Evolutionary conservation across 2,888 invertebrate species (phyloP), one percentile per base, ranked within the genome.

Genomic region (Mylabris sibirica): DNA sequence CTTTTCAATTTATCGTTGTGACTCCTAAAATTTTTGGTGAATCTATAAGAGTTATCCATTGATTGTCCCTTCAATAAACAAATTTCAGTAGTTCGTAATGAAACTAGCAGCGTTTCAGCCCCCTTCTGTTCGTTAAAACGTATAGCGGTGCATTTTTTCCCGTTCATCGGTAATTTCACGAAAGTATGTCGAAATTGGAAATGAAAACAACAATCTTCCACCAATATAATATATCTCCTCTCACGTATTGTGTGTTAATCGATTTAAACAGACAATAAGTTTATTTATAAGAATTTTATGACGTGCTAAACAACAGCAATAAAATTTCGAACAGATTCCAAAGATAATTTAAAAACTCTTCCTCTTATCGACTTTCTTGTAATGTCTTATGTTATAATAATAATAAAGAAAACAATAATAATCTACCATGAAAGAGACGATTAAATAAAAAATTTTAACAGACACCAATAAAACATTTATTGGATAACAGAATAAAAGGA

Each of bases 321-420:
- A 57, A 57, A 57, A 57, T 57, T 57, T 57, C 57, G 57, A 57
- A 57, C 57, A 57, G 26, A 57, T 57, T 57, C 57, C 26, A 57
- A 57, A 57, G 57, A 57, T 57, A 57, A 57, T 57, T 57, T 57
- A 57, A 57, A 57, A 57, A 57, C 57, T 57, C 57, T 26, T 57
- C 57, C 26, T 11, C 22, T 12, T 57, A 57, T 57, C 14, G 4
- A 4, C 22, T 8, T 12, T 57, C 6, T 14, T 30, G 30, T 30
- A 30, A 30, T 30, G 11, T 57, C 14, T 53, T 20, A 22, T 57
- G 24, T 57, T 26, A 14, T 26, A 26, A 57, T 57, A 57, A 14
- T 26, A 26, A 57, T 57, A 57, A 26, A 57, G 24, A 57, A 26
- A 57, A 57, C 57, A 57, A 26, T 57, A 57, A 57, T 57, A 57